Evolutionary conservation across 2,888 invertebrate species (phyloP).

Genomic region (Limnephilus lunatus): DNA sequence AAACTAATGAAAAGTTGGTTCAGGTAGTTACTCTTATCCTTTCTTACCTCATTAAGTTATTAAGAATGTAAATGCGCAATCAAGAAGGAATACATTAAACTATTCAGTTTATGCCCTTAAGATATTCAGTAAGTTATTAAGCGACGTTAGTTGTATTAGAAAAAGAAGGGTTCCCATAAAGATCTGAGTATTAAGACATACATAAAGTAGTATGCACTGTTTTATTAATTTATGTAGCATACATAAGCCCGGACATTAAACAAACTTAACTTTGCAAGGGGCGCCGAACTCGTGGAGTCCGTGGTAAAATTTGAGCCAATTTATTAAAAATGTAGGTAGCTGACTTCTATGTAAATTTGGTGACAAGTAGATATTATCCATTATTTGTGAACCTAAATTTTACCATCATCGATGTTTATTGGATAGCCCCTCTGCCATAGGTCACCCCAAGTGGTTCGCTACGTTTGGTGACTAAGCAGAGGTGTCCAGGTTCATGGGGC

Average conservation of each 20-base stretch:
- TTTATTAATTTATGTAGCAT: constrained; percentile 26
- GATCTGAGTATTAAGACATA: neutral
- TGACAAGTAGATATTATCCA: too few species aligned
- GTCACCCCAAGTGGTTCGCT: too few species aligned
- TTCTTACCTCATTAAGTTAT: neutral
- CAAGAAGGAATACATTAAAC: neutral
- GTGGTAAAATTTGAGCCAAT: neutral
- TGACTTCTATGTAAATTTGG: too few species aligned
- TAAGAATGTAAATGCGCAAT: neutral
- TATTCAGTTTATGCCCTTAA: neutral
- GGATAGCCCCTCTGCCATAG: too few species aligned
- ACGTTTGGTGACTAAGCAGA: too few species aligned
- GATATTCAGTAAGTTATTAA: neutral
- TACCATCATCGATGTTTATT: neutral
- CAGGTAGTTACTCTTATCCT: neutral
- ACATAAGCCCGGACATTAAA: constrained; percentile 33
- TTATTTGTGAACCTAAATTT: neutral
- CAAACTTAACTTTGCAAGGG: neutral
- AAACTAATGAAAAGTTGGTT: neutral
- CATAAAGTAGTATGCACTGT: neutral
- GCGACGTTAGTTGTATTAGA: neutral
- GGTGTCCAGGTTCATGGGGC: too few species aligned
- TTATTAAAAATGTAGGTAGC: too few species aligned
- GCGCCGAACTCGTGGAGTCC: neutral
- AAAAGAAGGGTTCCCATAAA: constrained; percentile 4